Evolutionary conservation across 1,140 invertebrate species (phyloP).

Genomic region (Saccostrea glomerata): DNA sequence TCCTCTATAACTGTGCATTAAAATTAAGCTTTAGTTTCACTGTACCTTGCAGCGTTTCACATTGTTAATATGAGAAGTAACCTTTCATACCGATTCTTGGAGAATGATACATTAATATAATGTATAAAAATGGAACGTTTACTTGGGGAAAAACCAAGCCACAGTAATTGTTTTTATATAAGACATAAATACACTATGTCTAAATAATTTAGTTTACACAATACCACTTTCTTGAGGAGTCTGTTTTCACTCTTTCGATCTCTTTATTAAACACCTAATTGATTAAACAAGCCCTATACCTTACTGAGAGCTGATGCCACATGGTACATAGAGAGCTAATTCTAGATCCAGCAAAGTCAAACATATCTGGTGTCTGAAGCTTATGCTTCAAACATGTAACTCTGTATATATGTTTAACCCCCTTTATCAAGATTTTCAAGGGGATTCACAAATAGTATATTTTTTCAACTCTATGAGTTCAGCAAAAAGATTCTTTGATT

Average conservation of each 20-base stretch:
- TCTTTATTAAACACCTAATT: constrained; percentile 1
- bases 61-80: no score
- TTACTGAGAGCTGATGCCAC: background rate
- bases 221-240: background rate
- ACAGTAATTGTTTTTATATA: no score
- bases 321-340: constrained; percentile 13
- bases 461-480: background rate
- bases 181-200: no score
- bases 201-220: background rate
- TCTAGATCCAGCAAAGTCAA: background rate
- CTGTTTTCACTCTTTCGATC: background rate
- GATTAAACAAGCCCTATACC: background rate
- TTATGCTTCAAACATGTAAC: background rate
- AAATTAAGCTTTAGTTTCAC: no score
- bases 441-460: background rate
- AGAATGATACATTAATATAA: no score
- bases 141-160: no score
- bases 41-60: no score
- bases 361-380: background rate
- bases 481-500: background rate
- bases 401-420: background rate
- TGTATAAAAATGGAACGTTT: no score
- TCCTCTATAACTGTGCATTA: no score
- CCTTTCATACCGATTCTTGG: no score
- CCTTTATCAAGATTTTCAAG: background rate